Conservation (phyloP, 1,140 invertebrate species). For the Armadillidium nasatum region DNA sequence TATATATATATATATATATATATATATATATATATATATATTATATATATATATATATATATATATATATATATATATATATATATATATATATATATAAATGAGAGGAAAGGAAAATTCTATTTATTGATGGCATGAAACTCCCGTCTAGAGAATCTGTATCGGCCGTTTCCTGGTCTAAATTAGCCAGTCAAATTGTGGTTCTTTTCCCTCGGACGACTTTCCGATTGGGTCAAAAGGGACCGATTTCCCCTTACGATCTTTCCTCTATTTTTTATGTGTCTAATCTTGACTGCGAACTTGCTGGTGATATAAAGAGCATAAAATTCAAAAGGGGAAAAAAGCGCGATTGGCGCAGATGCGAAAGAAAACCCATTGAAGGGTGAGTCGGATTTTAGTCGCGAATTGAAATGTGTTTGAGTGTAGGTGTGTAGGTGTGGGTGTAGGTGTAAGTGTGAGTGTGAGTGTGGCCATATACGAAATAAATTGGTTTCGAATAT, state of each 20-base stretch:
- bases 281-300: neutral
- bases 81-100: slow-evolving; percentile 13
- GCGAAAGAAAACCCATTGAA: no score
- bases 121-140: slow-evolving; percentile 1
- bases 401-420: no score
- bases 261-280: neutral
- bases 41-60: neutral
- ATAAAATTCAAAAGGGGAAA: neutral
- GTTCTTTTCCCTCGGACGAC: neutral
- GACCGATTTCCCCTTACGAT: neutral
- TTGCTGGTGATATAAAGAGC: neutral
- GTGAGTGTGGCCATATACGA: no score
- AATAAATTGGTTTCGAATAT: no score
- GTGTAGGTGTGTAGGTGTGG: no score
- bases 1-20: neutral
- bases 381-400: no score
- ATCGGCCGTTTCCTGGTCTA: neutral
- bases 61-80: slow-evolving; percentile 15
- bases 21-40: neutral
- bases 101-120: neutral
- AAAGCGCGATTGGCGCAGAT: no score
- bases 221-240: neutral
- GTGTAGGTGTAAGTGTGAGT: no score
- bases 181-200: slow-evolving; percentile 12
- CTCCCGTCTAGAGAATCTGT: neutral